Evolutionary conservation across 2,888 invertebrate species (phyloP).

Genomic region (Phania funesta): DNA sequence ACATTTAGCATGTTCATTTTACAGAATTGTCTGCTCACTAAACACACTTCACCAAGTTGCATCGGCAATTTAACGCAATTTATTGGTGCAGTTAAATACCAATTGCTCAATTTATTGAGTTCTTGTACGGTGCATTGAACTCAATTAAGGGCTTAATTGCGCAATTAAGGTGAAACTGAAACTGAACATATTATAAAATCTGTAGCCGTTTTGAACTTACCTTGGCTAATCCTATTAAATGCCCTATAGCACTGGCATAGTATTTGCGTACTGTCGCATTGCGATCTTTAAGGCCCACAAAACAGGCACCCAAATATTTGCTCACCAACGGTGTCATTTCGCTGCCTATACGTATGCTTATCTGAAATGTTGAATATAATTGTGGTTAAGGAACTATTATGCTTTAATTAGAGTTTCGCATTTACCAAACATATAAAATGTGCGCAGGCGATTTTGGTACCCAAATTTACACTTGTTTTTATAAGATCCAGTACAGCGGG

Average conservation of each 20-base stretch:
- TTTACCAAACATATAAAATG: conserved; percentile 87
- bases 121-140: too few species aligned
- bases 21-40: too few species aligned
- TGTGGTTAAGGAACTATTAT: not conserved
- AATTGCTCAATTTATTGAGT: too few species aligned
- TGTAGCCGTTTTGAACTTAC: conserved; percentile 75
- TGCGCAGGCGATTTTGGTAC: conserved; percentile 90
- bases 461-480: conserved; percentile 89
- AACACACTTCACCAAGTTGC: too few species aligned
- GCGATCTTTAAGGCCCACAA: conserved; percentile 90
- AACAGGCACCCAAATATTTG: conserved; percentile 82
- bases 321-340: conserved; percentile 83
- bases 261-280: conserved; percentile 91
- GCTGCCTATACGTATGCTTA: conserved; percentile 81
- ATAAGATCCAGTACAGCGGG: conserved; percentile 91
- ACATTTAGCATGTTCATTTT: too few species aligned
- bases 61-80: too few species aligned
- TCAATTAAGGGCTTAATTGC: too few species aligned
- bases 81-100: too few species aligned
- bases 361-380: conserved; percentile 68
- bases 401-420: not conserved
- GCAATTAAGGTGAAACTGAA: too few species aligned
- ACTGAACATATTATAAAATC: too few species aligned
- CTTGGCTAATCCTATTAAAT: conserved; percentile 91
- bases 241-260: conserved; percentile 91